Conservation (phyloP, 2,113 vertebrate species). For the Salvator merianae region DNA sequence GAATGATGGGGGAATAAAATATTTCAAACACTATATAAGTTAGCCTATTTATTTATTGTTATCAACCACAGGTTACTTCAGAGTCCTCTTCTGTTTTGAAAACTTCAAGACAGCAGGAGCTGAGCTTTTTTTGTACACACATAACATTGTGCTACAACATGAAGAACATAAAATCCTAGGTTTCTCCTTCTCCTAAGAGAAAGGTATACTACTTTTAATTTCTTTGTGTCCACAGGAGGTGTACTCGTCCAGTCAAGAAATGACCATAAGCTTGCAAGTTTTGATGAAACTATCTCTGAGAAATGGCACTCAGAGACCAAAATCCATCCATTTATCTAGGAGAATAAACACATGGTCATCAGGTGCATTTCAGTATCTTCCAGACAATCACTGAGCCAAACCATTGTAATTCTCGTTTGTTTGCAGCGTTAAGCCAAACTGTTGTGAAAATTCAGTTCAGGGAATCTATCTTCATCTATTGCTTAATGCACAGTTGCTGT, state of each 20-base stretch:
- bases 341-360: rapidly evolving
- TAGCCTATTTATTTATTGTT: conserved; percentile 69
- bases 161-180: conserved; percentile 64
- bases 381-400: conserved; percentile 19
- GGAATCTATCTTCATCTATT: conserved; percentile 63
- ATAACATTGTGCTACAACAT: conserved; percentile 63
- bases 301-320: background rate
- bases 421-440: conserved; percentile 5
- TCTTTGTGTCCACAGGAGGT: conserved; percentile 75
- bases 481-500: conserved; percentile 67
- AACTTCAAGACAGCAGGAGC: conserved; percentile 45
- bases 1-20: conserved; percentile 50
- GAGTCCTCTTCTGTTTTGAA: conserved; percentile 64
- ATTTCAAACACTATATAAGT: conserved; percentile 75
- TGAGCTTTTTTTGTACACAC: conserved; percentile 60
- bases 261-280: conserved; percentile 29
- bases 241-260: conserved; percentile 41
- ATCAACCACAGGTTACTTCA: conserved; percentile 76
- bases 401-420: background rate
- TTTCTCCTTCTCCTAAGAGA: conserved; percentile 61
- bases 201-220: conserved; percentile 55
- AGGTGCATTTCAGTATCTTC: background rate
- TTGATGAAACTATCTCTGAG: background rate
- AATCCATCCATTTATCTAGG: background rate
- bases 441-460: conserved; percentile 39